A percentile compares a stretch with the other conserved stretches of the same genome.
Conservation (phyloP, 2,888 invertebrate genomes). For the Suillia variegata region DNA sequence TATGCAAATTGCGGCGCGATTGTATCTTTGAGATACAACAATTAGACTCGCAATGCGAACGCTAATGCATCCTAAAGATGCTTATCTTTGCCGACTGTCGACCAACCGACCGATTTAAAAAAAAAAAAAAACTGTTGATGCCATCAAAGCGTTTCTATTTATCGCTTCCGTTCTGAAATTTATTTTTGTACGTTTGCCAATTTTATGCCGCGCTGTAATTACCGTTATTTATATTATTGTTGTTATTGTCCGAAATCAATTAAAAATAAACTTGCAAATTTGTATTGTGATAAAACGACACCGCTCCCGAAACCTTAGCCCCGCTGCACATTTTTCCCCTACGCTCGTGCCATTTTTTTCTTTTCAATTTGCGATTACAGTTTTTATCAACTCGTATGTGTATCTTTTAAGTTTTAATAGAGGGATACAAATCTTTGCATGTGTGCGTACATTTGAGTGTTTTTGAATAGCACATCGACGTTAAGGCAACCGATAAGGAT, state of each 20-base stretch:
- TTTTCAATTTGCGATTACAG: too few relatives aligned
- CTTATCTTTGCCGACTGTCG: slow-evolving; percentile 11
- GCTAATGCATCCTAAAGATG: slow-evolving; percentile 1
- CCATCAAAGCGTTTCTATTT: slow-evolving; percentile 41
- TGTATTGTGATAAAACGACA: background rate
- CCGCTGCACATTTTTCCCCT: too few relatives aligned
- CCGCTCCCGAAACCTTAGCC: too few relatives aligned
- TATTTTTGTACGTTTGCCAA: slow-evolving; percentile 13
- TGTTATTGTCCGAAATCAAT: slow-evolving; percentile 10
- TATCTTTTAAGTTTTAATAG: too few relatives aligned
- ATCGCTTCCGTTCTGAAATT: slow-evolving; percentile 38
- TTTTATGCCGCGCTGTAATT: background rate
- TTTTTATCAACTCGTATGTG: too few relatives aligned
- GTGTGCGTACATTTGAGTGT: too few relatives aligned
- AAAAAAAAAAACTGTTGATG: too few relatives aligned
- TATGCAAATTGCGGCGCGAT: background rate
- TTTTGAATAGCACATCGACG: too few relatives aligned
- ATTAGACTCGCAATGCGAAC: background rate
- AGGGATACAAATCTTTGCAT: too few relatives aligned
- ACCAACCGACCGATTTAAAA: slow-evolving; percentile 25
- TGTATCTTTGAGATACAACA: background rate
- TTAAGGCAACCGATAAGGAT: too few relatives aligned
- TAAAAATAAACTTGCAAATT: slow-evolving; percentile 2
- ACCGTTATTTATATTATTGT: slow-evolving; percentile 8
- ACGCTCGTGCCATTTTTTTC: too few relatives aligned